Conservation (phyloP, 2,797 vertebrate species). For the Pachyuromys duprasi region DNA sequence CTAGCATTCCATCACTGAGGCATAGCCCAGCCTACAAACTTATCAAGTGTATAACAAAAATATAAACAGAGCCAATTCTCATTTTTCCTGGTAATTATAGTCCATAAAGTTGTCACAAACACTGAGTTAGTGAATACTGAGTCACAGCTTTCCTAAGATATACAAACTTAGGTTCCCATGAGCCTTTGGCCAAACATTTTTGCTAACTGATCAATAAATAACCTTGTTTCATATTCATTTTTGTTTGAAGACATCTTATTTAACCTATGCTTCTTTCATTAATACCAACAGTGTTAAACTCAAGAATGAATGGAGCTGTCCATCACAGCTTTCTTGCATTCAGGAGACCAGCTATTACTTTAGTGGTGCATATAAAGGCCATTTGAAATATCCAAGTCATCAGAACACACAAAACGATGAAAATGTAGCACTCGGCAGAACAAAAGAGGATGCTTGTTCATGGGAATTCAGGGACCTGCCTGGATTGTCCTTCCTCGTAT, state of each 20-base stretch:
- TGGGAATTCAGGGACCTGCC: neutral
- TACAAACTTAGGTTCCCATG: neutral
- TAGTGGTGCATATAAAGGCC: no score
- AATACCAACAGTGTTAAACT: neutral
- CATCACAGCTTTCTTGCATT: neutral
- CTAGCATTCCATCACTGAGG: neutral
- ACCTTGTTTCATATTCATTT: neutral
- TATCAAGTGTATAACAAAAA: neutral
- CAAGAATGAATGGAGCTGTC: neutral
- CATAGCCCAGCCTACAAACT: neutral
- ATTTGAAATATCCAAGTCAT: neutral
- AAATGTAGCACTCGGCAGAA: neutral
- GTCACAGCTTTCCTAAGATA: neutral
- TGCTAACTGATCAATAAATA: neutral
- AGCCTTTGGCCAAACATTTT: conserved; percentile 16
- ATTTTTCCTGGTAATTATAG: neutral
- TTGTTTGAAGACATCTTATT: neutral
- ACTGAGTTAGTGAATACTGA: neutral
- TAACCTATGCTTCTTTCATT: conserved; percentile 6
- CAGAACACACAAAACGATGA: neutral
- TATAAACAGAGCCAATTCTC: neutral
- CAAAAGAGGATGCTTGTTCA: neutral
- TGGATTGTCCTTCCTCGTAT: neutral
- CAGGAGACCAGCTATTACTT: no score
- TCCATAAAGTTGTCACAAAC: neutral